Percentiles rank a stretch among this genome's conserved stretches.
Evolutionary conservation across 53 echinoderm and acorn worm species (phyloP).

Genomic region (Henricia sp.): DNA sequence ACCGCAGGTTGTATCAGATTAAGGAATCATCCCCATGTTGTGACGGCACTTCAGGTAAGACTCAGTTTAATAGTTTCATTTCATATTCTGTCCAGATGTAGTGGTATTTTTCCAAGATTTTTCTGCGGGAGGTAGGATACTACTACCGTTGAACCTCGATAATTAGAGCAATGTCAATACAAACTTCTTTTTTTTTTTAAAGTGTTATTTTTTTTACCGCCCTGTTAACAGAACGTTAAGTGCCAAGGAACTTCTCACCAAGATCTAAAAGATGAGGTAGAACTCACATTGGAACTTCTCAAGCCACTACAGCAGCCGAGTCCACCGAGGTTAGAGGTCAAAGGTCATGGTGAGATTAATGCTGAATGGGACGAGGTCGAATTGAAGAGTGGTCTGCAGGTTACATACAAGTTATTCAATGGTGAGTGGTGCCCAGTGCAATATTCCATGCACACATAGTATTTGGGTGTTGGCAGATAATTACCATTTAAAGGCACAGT

Average conservation of each 20-base stretch:
- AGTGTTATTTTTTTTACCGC: too few relatives aligned
- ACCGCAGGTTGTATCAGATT: constrained; percentile 84
- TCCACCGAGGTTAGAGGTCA: constrained; percentile 82
- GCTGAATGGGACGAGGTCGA: constrained; percentile 76
- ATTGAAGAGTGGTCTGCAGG: constrained; percentile 78
- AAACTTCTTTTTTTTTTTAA: too few relatives aligned
- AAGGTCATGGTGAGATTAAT: constrained; percentile 76
- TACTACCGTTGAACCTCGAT: too few relatives aligned
- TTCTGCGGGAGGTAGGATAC: too few relatives aligned
- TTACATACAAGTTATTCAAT: constrained; percentile 78
- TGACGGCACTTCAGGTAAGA: constrained; percentile 80
- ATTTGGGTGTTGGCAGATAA: background rate
- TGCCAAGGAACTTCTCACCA: constrained; percentile 45
- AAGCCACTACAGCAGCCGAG: constrained; percentile 82
- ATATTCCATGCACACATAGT: background rate
- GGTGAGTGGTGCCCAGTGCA: constrained; percentile 61
- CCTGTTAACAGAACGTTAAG: constrained; percentile 61
- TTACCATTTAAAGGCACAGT: background rate
- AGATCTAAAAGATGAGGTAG: constrained; percentile 92
- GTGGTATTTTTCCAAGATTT: too few relatives aligned
- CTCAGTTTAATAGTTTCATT: constrained; percentile 62
- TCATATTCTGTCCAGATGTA: background rate
- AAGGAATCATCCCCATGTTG: constrained; percentile 80
- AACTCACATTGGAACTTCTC: constrained; percentile 84
- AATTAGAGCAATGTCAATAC: too few relatives aligned